Base-by-base conservation (phyloP, 2,888 invertebrate genomes). In the Polia nebulosa region DNA sequence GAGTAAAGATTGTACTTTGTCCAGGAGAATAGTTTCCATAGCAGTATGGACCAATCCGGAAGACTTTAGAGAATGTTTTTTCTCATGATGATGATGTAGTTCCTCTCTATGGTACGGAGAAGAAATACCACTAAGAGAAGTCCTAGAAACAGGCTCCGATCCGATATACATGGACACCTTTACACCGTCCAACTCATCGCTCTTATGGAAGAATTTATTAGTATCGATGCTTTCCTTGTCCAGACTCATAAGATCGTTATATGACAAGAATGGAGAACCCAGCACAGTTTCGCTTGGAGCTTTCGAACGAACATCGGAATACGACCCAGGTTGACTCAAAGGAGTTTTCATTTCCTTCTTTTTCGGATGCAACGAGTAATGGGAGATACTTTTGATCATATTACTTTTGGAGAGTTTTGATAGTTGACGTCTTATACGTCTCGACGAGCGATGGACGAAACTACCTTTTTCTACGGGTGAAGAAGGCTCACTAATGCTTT, bases 1-100 rank as follows among this genome's bases (percentile, higher is more conserved):
- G 61, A 95, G 88, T 47, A 95, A 77, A 45, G 92, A 90, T 58
- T 95, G 96, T 1, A 96, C 95, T 89, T 94, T 96, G 76, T 96
- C 96, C 74, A 96, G 93, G 13, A 96, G 90, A 67, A 96, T 96
- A 49, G 96, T 96, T 85, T 96, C 95, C 92, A 96, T 95, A 27
- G 96, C 96, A 25, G 96, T 96, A 61, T 95, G 95, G 52, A 96
- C 84, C 55, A 96, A 80, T 11, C 96, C 93, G 2, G 91, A 88
- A 0, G 93, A 88, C 78, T 94, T 95, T 1, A 93, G 81, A 27
- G 87, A 77, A 39, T 86, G 75, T 78, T 89, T 92, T 39, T 90
- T 91, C 57, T 85, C 89, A 57, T 70, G 71, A 17, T 72, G 76
- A 45, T 89, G 77, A 39, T 88, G 89, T 47, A 90, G 91, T 59